Base-by-base conservation (phyloP, 2,113 vertebrate species). In the Spea bombifrons region DNA sequence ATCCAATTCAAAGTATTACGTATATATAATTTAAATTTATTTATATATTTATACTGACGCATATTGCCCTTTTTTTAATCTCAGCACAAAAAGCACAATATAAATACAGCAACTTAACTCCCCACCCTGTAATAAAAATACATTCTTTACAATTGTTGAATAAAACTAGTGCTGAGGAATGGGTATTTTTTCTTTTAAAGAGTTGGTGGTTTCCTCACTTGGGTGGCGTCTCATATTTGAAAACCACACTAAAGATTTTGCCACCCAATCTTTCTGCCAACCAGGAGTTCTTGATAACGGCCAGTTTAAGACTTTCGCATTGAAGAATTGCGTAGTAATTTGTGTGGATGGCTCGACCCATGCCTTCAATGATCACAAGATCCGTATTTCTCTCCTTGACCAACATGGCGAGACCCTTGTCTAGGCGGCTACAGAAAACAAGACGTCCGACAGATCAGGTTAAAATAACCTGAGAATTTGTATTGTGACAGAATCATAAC, bases 321-420 rank as follows among this genome's bases (percentile, higher is more conserved):
- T 91, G 86, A 17, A 99, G 86, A 8, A 84, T 89, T 0, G 97
- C 97, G 0, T 94, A 90, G 89, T 98, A 98, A 84, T 99, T 99
- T 75, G 97, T 99, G 89, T 99, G 97, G 68, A 99, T 95, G 63
- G 97, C 97, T 0, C 97, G 94, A 45, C 97, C 97, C 97, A 99
- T 99, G 57, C 97, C 97, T 84, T 99, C 97, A 1, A 99, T 98
- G 82, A 99, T 91, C 46, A 98, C 95, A 90, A 99, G 85, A 90
- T 99, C 97, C 0, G 96, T 95, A 47, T 93, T 84, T 0, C 95
- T 90, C 80, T 99, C 96, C 0, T 93, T 88, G 17, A 96, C 95
- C 84, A 96, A 92, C 75, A 84, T 88, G 0, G 96, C 94, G 89
- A 99, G 81, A 0, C 93, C 94, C 87, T 97, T 94, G 88, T 99